These are phyloP conservation scores for Ptyas mucosa DNA, from an alignment of 2,113 vertebrate species.

Conservation along the genomic window DNA sequence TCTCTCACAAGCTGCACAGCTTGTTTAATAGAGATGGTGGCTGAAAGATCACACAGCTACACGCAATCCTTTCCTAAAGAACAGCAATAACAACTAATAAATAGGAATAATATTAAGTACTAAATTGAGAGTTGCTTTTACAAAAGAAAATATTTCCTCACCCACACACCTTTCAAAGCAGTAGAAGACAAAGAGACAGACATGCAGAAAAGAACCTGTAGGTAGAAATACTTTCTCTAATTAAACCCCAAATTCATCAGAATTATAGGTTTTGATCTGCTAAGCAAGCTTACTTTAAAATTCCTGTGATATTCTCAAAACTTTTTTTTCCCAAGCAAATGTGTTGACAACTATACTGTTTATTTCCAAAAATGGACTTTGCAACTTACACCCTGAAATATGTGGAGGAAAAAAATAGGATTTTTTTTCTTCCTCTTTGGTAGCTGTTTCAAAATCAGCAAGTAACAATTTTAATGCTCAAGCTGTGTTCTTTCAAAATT, in stretches of 20 bases:
- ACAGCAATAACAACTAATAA: conserved; percentile 68
- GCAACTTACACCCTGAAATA: not conserved
- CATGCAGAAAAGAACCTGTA: conserved; percentile 11
- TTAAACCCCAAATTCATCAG: conserved; percentile 28
- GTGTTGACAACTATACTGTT: not conserved
- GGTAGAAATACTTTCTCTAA: conserved; percentile 24
- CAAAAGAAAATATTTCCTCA: conserved; percentile 49
- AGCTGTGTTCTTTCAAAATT: not conserved
- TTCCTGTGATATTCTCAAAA: conserved; percentile 1
- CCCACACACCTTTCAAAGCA: conserved; percentile 50
- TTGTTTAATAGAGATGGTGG: conserved; percentile 62
- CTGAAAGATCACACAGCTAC: conserved; percentile 50
- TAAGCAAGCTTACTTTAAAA: not conserved
- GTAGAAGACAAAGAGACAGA: conserved; percentile 49
- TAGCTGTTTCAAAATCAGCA: conserved; percentile 25
- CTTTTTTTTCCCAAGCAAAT: not conserved
- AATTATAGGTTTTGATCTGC: not conserved
- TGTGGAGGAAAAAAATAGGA: not conserved
- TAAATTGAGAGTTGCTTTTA: conserved; percentile 57
- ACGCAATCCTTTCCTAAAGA: conserved; percentile 49
- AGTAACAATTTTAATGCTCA: conserved; percentile 14
- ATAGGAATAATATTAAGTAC: conserved; percentile 59
- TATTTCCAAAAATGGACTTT: conserved; percentile 16
- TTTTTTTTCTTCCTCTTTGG: not conserved
- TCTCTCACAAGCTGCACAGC: conserved; percentile 65